Evolutionary conservation across 2,888 invertebrate genomes (phyloP).

Genomic region (Cosmopolites sordidus): DNA sequence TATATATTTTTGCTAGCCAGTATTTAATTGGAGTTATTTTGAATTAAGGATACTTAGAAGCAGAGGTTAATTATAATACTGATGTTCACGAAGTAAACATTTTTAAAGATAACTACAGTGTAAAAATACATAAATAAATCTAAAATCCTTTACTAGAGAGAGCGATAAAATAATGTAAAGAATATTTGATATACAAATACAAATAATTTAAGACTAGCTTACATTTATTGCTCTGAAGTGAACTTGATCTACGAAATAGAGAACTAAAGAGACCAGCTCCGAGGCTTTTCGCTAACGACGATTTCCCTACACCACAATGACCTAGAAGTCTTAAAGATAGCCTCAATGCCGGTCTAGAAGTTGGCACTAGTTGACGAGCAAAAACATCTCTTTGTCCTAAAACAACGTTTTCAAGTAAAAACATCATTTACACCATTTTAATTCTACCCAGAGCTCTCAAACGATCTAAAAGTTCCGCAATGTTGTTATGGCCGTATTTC

Average conservation of each 20-base stretch:
- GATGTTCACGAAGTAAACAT: too few species aligned
- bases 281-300: constrained; percentile 61
- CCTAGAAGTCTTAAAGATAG: constrained; percentile 65
- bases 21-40: too few species aligned
- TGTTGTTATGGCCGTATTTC: constrained; percentile 66
- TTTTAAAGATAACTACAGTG: too few species aligned
- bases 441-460: constrained; percentile 53
- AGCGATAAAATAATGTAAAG: too few species aligned
- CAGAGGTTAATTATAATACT: too few species aligned
- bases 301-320: constrained; percentile 69
- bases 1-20: too few species aligned
- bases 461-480: constrained; percentile 63
- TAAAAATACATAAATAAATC: too few species aligned
- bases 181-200: too few species aligned
- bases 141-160: too few species aligned
- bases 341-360: constrained; percentile 54
- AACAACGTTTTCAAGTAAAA: background rate
- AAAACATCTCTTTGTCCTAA: constrained; percentile 43
- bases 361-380: constrained; percentile 59
- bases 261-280: constrained; percentile 65
- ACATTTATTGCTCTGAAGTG: constrained; percentile 49
- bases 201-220: too few species aligned
- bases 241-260: constrained; percentile 58
- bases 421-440: background rate
- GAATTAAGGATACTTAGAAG: too few species aligned